A percentile compares a stretch with the other conserved stretches of the same genome.
Conservation (phyloP, 2,113 vertebrate genomes). For the Lynx canadensis region DNA sequence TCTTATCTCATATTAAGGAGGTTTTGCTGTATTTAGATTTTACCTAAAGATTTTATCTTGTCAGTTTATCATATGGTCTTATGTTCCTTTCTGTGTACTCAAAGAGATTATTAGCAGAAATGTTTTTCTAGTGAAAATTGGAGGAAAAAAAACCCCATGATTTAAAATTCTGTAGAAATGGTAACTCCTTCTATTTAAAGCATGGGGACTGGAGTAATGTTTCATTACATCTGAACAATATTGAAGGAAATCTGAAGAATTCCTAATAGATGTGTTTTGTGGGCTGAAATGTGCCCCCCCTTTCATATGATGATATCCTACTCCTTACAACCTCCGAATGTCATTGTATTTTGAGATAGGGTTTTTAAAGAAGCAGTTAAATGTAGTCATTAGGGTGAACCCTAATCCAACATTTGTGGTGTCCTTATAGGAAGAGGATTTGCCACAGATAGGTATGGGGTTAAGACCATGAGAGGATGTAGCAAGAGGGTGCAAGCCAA, state of each 20-base stretch:
- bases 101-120: conserved; percentile 25
- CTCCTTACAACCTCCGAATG: background rate
- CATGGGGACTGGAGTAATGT: background rate
- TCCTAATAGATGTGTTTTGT: background rate
- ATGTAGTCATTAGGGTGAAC: background rate
- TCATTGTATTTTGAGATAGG: background rate
- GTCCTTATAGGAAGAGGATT: background rate
- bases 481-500: background rate
- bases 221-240: background rate
- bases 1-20: conserved; percentile 15
- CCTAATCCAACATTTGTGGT: background rate
- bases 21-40: conserved; percentile 37
- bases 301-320: background rate
- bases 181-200: conserved; percentile 18
- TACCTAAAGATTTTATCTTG: conserved; percentile 16
- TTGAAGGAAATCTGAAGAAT: background rate
- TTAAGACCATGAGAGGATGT: background rate
- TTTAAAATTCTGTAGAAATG: conserved; percentile 23
- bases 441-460: background rate
- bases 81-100: background rate
- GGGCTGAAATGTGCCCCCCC: background rate
- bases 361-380: background rate
- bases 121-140: conserved; percentile 33
- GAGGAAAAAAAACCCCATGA: background rate
- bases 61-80: background rate